A percentile compares a stretch with the other conserved stretches of the same genome.
Conservation (phyloP, 2,113 vertebrate species). For the Podocnemis expansa region DNA sequence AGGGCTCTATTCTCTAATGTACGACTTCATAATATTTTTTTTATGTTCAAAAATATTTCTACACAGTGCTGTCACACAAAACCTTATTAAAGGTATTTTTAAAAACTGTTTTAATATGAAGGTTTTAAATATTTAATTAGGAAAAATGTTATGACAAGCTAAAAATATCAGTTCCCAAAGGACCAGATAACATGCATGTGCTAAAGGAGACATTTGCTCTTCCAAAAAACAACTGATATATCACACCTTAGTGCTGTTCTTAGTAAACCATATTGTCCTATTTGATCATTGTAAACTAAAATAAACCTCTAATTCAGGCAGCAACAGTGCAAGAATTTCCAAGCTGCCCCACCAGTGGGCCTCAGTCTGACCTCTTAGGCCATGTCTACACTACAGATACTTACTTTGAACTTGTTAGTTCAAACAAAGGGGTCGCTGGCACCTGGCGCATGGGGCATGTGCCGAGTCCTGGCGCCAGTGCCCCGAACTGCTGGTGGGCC, state of each 20-base stretch:
- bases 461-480: too few relatives aligned
- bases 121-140: constrained; percentile 20
- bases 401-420: too few relatives aligned
- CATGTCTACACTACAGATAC: too few relatives aligned
- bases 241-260: constrained; percentile 13
- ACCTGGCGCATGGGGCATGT: too few relatives aligned
- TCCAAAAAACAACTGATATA: constrained; percentile 21
- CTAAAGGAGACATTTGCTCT: not conserved
- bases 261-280: constrained; percentile 4
- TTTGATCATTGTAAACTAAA: constrained; percentile 1
- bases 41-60: constrained; percentile 33
- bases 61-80: constrained; percentile 21
- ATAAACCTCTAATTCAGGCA: not conserved
- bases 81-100: not conserved
- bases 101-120: constrained; percentile 11
- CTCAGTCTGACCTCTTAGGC: not conserved
- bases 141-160: constrained; percentile 10
- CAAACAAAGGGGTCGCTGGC: too few relatives aligned
- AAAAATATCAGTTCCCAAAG: not conserved
- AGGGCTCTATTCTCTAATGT: too few relatives aligned
- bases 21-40: not conserved
- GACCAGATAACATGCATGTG: constrained; percentile 1
- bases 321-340: not conserved
- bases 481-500: too few relatives aligned
- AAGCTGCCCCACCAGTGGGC: not conserved